Conservation (phyloP, 37 sponge, comb jelly and placozoan species). For the Cladorhizidae sp. region DNA sequence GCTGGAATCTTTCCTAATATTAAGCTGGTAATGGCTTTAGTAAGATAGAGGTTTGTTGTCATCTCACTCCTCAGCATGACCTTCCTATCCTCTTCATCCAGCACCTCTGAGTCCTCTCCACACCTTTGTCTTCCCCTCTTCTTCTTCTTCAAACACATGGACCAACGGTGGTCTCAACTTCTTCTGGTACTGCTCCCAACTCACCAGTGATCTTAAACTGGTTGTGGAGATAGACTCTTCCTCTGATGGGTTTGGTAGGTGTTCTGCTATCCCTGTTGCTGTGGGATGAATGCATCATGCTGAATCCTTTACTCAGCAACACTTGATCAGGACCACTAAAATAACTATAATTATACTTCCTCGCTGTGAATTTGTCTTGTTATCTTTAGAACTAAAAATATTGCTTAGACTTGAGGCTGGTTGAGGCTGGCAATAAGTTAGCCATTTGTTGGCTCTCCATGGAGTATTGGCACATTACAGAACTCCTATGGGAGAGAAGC, state of each 20-base stretch:
- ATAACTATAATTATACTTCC: too few relatives aligned
- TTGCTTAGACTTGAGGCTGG: conserved; percentile 2
- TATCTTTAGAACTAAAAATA: neutral
- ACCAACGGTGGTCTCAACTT: neutral
- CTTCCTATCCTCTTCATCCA: too few relatives aligned
- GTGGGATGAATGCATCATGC: too few relatives aligned
- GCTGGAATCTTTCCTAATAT: too few relatives aligned
- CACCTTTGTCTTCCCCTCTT: neutral
- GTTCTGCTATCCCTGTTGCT: too few relatives aligned
- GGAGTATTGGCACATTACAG: conserved; percentile 7
- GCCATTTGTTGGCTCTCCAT: neutral
- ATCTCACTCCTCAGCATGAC: too few relatives aligned
- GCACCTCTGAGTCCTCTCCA: too few relatives aligned
- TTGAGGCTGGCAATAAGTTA: neutral
- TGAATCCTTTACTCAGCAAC: neutral
- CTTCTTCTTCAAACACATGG: conserved; percentile 2
- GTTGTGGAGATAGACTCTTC: neutral
- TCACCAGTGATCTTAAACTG: neutral
- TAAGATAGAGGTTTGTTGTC: too few relatives aligned
- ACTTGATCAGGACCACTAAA: neutral
- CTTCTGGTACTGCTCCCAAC: conserved; percentile 23
- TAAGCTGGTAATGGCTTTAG: too few relatives aligned
- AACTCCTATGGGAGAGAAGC: neutral
- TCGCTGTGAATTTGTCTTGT: neutral
- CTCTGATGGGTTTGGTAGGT: too few relatives aligned